These are phyloP conservation scores for Plecotus auritus DNA, from an alignment of 2,113 vertebrate genomes.

Conservation along the genomic window DNA sequence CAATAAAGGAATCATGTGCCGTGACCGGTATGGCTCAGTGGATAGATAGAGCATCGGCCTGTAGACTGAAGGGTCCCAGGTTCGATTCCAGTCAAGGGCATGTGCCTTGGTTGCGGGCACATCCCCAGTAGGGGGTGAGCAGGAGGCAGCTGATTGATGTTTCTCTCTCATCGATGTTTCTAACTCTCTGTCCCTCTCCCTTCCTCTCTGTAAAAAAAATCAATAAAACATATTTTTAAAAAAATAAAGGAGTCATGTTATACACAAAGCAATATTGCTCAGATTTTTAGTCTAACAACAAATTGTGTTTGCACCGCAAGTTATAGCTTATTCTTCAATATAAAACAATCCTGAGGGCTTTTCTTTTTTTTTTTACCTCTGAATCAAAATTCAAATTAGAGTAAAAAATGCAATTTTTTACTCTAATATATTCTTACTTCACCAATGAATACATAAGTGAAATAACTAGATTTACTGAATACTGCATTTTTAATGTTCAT, in stretches of 20 bases:
- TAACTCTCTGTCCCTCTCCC: too few species aligned
- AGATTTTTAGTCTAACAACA: neutral
- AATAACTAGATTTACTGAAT: neutral
- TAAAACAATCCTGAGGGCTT: neutral
- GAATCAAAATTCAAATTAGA: conserved; percentile 19
- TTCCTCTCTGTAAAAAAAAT: too few species aligned
- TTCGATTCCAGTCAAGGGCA: too few species aligned
- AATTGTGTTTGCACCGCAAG: neutral
- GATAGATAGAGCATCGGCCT: too few species aligned
- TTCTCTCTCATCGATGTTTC: too few species aligned
- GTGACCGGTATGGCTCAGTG: too few species aligned
- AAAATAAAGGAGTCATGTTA: neutral
- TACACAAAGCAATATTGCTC: neutral
- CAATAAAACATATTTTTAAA: too few species aligned
- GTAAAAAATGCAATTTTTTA: neutral
- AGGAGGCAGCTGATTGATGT: too few species aligned
- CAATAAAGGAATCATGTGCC: neutral
- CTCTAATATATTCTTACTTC: neutral
- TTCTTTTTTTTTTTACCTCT: neutral
- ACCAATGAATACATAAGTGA: neutral
- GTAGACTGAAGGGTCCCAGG: too few species aligned
- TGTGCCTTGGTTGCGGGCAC: too few species aligned
- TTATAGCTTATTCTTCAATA: neutral
- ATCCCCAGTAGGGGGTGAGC: too few species aligned
- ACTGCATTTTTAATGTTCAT: neutral